phyloP scores from a whole-genome alignment of 2,888 invertebrate species.

The Phaonia tiefii region DNA sequence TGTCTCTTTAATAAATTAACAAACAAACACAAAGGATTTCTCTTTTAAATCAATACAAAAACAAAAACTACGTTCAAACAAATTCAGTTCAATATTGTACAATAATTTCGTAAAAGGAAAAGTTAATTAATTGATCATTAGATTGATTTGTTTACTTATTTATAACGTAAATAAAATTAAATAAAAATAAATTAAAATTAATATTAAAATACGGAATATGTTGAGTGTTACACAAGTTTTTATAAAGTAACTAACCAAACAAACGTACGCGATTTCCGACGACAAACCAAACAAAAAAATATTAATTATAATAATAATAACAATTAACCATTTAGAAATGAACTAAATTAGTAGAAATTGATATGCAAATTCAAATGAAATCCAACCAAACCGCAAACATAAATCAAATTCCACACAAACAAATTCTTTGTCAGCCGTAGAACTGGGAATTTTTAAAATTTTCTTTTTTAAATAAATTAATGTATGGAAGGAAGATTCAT shows the following conservation, averaged over 20 bases:
- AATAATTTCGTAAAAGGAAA: slow-evolving; percentile 72
- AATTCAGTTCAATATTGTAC: slow-evolving; percentile 76
- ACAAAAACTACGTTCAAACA: slow-evolving; percentile 54
- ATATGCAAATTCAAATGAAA: slow-evolving; percentile 50
- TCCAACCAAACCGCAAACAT: slow-evolving; percentile 19
- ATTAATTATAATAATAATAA: slow-evolving; percentile 60
- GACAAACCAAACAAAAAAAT: slow-evolving; percentile 39
- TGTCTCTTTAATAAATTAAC: slow-evolving; percentile 60
- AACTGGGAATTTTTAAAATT: slow-evolving; percentile 48
- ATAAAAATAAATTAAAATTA: too few species aligned
- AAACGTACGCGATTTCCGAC: slow-evolving; percentile 18
- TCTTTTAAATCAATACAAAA: slow-evolving; percentile 18
- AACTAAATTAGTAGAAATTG: slow-evolving; percentile 67
- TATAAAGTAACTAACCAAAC: slow-evolving; percentile 51
- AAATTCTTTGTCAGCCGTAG: slow-evolving; percentile 41
- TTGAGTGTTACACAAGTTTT: slow-evolving; percentile 66
- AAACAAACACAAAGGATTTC: slow-evolving; percentile 19
- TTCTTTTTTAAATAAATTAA: not conserved
- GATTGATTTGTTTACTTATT: not conserved
- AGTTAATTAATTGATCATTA: slow-evolving; percentile 2
- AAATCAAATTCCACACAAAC: slow-evolving; percentile 35
- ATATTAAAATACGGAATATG: slow-evolving; percentile 37
- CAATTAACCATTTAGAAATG: slow-evolving; percentile 62
- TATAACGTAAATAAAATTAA: not conserved
- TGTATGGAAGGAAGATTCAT: slow-evolving; percentile 3